Evolutionary conservation across 2,888 invertebrate species (phyloP).

Genomic region (Pyrrhosoma nymphula): DNA sequence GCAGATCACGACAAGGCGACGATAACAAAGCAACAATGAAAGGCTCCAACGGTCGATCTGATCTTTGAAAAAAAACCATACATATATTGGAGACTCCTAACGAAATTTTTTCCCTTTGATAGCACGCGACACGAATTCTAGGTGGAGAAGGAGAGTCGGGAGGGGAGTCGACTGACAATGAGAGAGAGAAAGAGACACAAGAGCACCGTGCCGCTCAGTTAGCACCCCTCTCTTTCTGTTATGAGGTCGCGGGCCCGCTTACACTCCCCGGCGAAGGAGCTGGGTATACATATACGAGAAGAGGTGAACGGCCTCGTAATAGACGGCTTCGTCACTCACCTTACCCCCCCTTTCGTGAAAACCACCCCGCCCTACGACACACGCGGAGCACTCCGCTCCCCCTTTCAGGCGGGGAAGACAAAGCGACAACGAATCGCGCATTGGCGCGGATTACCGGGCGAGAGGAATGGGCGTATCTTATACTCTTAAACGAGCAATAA

Average conservation of each 20-base stretch:
- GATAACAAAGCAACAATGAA: slow-evolving; percentile 16
- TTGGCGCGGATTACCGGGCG: too few relatives aligned
- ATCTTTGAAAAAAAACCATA: neutral
- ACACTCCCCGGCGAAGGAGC: neutral
- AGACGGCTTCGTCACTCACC: neutral
- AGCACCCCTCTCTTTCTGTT: neutral
- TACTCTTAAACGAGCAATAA: too few relatives aligned
- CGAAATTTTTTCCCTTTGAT: neutral
- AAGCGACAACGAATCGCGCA: neutral
- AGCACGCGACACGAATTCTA: neutral
- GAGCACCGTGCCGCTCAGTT: neutral
- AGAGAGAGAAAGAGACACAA: neutral
- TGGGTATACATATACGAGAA: neutral
- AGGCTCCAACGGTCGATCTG: neutral
- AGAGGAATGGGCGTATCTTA: too few relatives aligned
- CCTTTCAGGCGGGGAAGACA: neutral
- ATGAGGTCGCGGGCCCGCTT: slow-evolving; percentile 28
- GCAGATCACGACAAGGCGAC: neutral
- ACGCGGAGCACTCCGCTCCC: too few relatives aligned
- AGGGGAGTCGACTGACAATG: too few relatives aligned
- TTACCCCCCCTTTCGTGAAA: neutral
- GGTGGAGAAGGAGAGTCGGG: neutral
- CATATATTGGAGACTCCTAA: neutral
- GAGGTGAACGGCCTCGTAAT: slow-evolving; percentile 21
- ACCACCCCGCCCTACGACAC: neutral